Percentiles rank a stretch among this genome's conserved stretches.
Evolutionary conservation across 2,888 invertebrate species (phyloP).

Genomic region (Yponomeuta malinellus): DNA sequence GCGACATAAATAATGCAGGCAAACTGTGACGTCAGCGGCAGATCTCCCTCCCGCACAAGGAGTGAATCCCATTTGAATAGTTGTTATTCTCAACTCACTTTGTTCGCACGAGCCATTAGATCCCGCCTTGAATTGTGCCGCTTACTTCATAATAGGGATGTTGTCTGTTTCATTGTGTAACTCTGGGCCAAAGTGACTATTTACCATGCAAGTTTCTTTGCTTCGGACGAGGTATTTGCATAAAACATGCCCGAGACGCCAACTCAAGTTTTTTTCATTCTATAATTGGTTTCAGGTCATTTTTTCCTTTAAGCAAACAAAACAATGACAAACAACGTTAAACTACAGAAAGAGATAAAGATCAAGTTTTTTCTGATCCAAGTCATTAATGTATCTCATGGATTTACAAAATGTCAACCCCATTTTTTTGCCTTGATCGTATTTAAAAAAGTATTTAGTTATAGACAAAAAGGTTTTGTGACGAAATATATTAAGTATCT

Average conservation of each 20-base stretch:
- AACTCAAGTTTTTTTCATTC: no score
- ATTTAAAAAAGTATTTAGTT: no score
- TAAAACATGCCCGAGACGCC: neutral
- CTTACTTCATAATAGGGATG: constrained; percentile 2
- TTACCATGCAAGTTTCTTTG: neutral
- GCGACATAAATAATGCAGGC: constrained; percentile 65
- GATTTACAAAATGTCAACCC: no score
- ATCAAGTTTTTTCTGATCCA: no score
- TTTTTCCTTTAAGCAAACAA: no score
- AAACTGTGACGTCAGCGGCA: constrained; percentile 58
- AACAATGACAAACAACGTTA: no score
- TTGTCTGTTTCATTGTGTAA: neutral
- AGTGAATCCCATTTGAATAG: constrained; percentile 46
- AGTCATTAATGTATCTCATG: no score
- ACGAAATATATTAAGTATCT: no score
- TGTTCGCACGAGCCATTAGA: constrained; percentile 15
- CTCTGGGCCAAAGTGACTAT: neutral
- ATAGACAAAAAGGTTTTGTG: no score
- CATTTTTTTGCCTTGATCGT: no score
- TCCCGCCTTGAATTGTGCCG: neutral
- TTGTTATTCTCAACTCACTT: constrained; percentile 20
- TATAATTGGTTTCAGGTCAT: no score
- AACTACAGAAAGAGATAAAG: no score
- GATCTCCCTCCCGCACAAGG: constrained; percentile 46
- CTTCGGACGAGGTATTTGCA: neutral